Evolutionary conservation across 2,888 invertebrate species (phyloP).

Genomic region (Andrena bucephala): DNA sequence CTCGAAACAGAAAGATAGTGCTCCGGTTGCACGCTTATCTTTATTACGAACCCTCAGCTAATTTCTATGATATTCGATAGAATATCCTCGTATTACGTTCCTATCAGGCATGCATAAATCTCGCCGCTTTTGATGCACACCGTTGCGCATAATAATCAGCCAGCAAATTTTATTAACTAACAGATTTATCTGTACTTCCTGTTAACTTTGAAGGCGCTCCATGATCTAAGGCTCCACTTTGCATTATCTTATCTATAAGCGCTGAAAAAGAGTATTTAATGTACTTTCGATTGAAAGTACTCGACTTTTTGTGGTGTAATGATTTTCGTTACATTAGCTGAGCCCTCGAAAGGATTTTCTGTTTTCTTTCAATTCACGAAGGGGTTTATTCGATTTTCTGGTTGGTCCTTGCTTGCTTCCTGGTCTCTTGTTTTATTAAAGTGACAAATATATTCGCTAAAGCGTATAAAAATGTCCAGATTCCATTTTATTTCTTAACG

Average conservation of each 20-base stretch:
- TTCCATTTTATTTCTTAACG: too few relatives aligned
- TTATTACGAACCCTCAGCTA: slow-evolving; percentile 30
- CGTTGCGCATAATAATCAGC: slow-evolving; percentile 46
- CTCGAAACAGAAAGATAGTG: slow-evolving; percentile 5
- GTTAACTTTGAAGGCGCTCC: neutral
- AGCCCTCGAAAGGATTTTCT: neutral
- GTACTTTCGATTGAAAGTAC: neutral
- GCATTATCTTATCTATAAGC: neutral
- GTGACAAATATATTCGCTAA: neutral
- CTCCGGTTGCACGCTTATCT: slow-evolving; percentile 44
- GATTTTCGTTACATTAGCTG: neutral
- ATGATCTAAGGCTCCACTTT: slow-evolving; percentile 6
- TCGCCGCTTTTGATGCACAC: slow-evolving; percentile 26
- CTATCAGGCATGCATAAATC: slow-evolving; percentile 52
- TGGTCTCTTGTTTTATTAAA: neutral
- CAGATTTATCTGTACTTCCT: slow-evolving; percentile 45
- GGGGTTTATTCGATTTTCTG: neutral
- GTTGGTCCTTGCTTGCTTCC: neutral
- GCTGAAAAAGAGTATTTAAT: neutral
- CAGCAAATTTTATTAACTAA: slow-evolving; percentile 31
- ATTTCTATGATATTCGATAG: slow-evolving; percentile 54
- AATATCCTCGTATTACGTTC: slow-evolving; percentile 57
- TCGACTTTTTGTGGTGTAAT: neutral
- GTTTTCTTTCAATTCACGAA: neutral
- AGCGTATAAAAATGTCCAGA: neutral